Conservation (phyloP, 2,888 invertebrate genomes). For the Agrilus mali region DNA sequence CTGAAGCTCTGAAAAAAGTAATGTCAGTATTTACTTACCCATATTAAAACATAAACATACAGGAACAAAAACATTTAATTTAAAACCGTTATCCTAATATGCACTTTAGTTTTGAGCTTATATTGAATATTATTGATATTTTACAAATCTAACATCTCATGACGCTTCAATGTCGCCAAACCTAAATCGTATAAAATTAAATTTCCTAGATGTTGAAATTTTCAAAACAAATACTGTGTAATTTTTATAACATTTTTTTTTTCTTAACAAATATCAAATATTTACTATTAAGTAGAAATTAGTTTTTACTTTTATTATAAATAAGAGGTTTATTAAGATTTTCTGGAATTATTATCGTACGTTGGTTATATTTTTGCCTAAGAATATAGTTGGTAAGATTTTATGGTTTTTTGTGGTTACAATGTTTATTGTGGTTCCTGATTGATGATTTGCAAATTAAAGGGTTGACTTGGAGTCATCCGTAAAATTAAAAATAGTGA, state of each 20-base stretch:
- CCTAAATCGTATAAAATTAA: background rate
- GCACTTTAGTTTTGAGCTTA: background rate
- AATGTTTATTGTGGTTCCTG: background rate
- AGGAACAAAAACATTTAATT: background rate
- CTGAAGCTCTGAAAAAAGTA: too few relatives aligned
- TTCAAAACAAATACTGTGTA: too few relatives aligned
- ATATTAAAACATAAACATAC: background rate
- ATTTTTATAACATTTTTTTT: too few relatives aligned
- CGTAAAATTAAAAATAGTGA: too few relatives aligned
- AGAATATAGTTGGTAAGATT: too few relatives aligned
- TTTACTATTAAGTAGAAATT: too few relatives aligned
- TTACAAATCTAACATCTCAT: conserved; percentile 11
- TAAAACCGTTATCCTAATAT: background rate
- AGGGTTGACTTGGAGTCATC: too few relatives aligned
- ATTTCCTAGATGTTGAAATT: too few relatives aligned
- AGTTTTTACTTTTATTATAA: too few relatives aligned
- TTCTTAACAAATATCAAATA: too few relatives aligned
- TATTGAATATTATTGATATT: background rate
- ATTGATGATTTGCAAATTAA: background rate
- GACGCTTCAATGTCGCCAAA: conserved; percentile 11
- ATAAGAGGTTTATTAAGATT: too few relatives aligned
- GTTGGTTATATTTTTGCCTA: background rate
- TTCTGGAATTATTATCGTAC: background rate
- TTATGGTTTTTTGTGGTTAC: background rate
- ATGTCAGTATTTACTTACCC: too few relatives aligned